These are phyloP conservation scores for Papilio protenor DNA, from an alignment of 2,888 invertebrate genomes.

Conservation along the genomic window DNA sequence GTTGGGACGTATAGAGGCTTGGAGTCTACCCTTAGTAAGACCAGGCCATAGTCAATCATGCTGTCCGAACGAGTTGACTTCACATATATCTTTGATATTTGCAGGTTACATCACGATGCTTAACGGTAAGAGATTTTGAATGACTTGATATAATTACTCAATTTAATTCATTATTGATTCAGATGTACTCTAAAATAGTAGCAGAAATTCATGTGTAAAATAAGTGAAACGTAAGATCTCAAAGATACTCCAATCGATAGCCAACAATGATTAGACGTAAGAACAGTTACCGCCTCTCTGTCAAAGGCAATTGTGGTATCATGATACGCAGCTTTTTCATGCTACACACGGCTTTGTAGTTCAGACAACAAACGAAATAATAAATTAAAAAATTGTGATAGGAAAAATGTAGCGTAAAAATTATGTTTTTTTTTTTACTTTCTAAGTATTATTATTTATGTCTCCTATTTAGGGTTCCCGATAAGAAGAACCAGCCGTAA, in stretches of 20 bases:
- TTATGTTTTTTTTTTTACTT: too few species aligned
- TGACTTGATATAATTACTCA: too few species aligned
- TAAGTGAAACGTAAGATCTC: neutral
- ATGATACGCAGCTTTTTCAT: slow-evolving; percentile 34
- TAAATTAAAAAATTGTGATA: neutral
- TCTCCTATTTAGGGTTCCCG: too few species aligned
- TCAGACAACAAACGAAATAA: neutral
- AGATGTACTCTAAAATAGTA: neutral
- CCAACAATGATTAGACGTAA: slow-evolving; percentile 8
- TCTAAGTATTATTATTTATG: too few species aligned
- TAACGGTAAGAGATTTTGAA: too few species aligned
- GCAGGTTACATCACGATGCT: too few species aligned
- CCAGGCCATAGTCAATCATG: too few species aligned
- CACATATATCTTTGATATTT: too few species aligned
- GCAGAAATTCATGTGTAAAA: neutral
- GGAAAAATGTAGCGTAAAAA: neutral
- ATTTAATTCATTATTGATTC: neutral
- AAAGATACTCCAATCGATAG: neutral
- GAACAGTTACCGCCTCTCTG: slow-evolving; percentile 25
- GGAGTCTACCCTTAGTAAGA: too few species aligned
- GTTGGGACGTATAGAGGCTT: too few species aligned
- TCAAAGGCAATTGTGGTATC: slow-evolving; percentile 40
- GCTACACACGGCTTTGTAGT: slow-evolving; percentile 2
- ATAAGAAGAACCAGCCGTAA: too few species aligned
- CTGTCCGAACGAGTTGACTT: too few species aligned